Conservation (phyloP, 2,888 invertebrate genomes). For the Drosophila histrio region DNA sequence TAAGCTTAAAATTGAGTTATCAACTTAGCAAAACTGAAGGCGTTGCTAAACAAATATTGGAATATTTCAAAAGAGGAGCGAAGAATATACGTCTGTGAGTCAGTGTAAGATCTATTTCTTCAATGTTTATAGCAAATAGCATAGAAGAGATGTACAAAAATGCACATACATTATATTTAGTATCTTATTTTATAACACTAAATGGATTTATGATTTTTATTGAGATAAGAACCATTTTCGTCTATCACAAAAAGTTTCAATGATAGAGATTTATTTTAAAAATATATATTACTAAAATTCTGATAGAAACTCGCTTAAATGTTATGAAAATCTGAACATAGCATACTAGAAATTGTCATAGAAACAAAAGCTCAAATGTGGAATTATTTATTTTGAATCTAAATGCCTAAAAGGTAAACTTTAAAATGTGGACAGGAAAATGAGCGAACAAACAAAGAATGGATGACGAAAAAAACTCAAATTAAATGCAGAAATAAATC, state of each 20-base stretch:
- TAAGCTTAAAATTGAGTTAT: not conserved
- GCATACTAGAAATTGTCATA: not conserved
- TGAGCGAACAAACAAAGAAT: not conserved
- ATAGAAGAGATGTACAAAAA: not conserved
- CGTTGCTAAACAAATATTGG: not conserved
- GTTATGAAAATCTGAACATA: too few species aligned
- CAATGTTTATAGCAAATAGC: not conserved
- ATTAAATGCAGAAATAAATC: constrained; percentile 55
- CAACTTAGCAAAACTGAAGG: not conserved
- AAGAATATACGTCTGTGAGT: not conserved
- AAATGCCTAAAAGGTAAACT: not conserved
- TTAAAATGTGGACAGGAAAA: not conserved
- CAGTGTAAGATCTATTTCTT: not conserved
- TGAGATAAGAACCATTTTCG: too few species aligned
- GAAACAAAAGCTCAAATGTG: not conserved
- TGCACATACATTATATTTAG: too few species aligned
- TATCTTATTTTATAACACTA: too few species aligned
- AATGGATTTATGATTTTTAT: too few species aligned
- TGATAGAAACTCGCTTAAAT: not conserved
- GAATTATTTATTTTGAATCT: not conserved
- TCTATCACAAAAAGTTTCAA: too few species aligned
- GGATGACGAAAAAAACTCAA: constrained; percentile 7
- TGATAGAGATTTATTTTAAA: too few species aligned
- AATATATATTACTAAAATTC: too few species aligned
- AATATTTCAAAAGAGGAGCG: not conserved